These are phyloP conservation scores for Phaetusa simplex DNA, from an alignment of 2,113 vertebrate species.

Conservation along the genomic window DNA sequence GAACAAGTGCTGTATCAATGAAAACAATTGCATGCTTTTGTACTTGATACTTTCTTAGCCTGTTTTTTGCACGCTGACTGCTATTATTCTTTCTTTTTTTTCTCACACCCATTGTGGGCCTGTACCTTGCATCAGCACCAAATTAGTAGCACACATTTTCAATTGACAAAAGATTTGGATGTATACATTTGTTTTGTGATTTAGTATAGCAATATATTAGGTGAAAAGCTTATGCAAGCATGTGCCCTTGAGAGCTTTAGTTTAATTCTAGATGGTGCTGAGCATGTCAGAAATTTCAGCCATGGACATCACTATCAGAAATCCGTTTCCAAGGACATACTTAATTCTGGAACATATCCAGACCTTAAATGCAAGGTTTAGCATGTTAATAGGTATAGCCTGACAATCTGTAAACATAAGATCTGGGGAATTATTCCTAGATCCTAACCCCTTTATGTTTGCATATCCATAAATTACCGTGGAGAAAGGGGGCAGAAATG, in stretches of 20 bases:
- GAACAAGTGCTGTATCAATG: neutral
- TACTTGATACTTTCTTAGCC: neutral
- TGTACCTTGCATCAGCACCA: neutral
- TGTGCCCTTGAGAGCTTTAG: neutral
- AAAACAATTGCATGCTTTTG: neutral
- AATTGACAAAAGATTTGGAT: neutral
- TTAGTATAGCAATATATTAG: neutral
- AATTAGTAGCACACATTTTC: neutral
- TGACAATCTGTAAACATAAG: conserved; percentile 26
- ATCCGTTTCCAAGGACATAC: conserved; percentile 10
- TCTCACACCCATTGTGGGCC: neutral
- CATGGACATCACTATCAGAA: neutral
- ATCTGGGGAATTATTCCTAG: conserved; percentile 26
- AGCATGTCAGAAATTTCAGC: conserved; percentile 24
- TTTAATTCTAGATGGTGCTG: conserved; percentile 37
- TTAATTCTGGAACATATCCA: conserved; percentile 3
- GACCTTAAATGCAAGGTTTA: conserved; percentile 15
- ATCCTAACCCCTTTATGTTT: conserved; percentile 20
- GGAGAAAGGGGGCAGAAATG: neutral
- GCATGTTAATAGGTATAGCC: conserved; percentile 36
- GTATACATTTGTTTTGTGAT: neutral
- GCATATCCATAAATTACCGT: neutral
- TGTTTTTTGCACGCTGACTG: neutral
- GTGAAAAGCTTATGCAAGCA: conserved; percentile 10
- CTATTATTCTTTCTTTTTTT: neutral